A percentile compares a stretch with the other conserved stretches of the same genome.
Conservation (phyloP, 2,888 invertebrate genomes). For the Drosophila demipolita region DNA sequence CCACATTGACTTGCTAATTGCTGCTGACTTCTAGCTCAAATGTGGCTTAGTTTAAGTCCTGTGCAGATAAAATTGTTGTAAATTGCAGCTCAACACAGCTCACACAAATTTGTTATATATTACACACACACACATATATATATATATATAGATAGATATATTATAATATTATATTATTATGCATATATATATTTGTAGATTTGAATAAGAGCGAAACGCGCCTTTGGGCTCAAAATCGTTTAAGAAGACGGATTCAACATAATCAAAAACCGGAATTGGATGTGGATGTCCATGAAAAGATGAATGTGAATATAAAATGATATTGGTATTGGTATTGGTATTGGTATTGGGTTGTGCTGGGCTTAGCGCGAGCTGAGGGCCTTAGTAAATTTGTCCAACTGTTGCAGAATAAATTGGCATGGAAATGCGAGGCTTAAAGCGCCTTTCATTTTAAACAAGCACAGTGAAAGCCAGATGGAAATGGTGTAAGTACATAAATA, state of each 20-base stretch:
- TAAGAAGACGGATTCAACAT: slow-evolving; percentile 57
- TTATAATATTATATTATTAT: slow-evolving; percentile 9
- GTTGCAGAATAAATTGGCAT: slow-evolving; percentile 77
- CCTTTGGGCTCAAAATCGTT: slow-evolving; percentile 44
- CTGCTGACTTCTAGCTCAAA: slow-evolving; percentile 35
- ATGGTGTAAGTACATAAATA: not conserved
- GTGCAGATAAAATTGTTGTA: slow-evolving; percentile 75
- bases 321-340: slow-evolving; percentile 8
- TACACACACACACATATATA: not conserved
- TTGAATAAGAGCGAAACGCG: slow-evolving; percentile 46
- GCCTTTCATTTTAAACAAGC: slow-evolving; percentile 19
- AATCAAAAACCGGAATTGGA: slow-evolving; percentile 32
- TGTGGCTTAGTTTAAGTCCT: slow-evolving; percentile 48
- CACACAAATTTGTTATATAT: not conserved
- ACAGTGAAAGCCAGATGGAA: slow-evolving; percentile 1
- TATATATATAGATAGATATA: not conserved
- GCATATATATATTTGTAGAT: slow-evolving; percentile 4
- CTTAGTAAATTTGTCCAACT: slow-evolving; percentile 69
- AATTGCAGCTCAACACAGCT: slow-evolving; percentile 57
- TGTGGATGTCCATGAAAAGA: not conserved
- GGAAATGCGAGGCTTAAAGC: slow-evolving; percentile 55
- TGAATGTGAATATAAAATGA: slow-evolving; percentile 2
- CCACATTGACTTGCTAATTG: slow-evolving; percentile 60
- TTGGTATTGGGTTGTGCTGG: slow-evolving; percentile 9
- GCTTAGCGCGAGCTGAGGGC: slow-evolving; percentile 41